Evolutionary conservation across 2,888 invertebrate species (phyloP).

Genomic region (Carabus problematicus): DNA sequence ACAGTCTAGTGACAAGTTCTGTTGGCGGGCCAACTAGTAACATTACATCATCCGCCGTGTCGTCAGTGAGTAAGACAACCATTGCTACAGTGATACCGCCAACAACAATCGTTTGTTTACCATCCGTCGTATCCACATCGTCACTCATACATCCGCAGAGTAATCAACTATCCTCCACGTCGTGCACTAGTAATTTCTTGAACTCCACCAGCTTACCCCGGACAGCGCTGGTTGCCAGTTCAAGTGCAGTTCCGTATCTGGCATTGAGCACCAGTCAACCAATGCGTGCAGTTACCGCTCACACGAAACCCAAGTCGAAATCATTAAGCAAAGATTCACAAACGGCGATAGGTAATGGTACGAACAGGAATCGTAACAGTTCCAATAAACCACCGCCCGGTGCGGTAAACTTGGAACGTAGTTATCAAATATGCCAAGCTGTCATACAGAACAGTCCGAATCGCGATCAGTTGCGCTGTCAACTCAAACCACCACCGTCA

Average conservation of each 20-base stretch:
- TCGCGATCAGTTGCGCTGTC: constrained; percentile 83
- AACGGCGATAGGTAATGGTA: constrained; percentile 36
- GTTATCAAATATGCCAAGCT: constrained; percentile 92
- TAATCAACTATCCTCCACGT: constrained; percentile 33
- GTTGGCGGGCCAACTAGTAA: constrained; percentile 55
- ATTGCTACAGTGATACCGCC: constrained; percentile 61
- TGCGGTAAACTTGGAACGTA: constrained; percentile 90
- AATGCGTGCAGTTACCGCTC: constrained; percentile 60
- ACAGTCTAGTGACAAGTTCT: constrained; percentile 63
- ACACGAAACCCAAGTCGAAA: constrained; percentile 57
- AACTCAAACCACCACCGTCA: constrained; percentile 85
- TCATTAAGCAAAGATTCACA: constrained; percentile 45
- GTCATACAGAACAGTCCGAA: constrained; percentile 95
- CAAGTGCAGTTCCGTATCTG: constrained; percentile 61
- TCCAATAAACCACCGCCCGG: constrained; percentile 85
- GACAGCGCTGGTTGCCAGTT: constrained; percentile 58
- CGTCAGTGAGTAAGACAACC: constrained; percentile 54
- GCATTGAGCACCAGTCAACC: constrained; percentile 63
- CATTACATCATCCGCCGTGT: constrained; percentile 51
- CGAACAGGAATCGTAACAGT: constrained; percentile 62
- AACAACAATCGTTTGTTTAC: constrained; percentile 63
- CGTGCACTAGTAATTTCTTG: constrained; percentile 26
- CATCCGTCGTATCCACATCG: constrained; percentile 56
- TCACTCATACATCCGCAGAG: constrained; percentile 50
- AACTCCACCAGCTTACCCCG: constrained; percentile 45